A percentile compares a stretch with the other conserved stretches of the same genome.
Conservation (phyloP, 1,140 invertebrate species). For the Bombus balteatus region DNA sequence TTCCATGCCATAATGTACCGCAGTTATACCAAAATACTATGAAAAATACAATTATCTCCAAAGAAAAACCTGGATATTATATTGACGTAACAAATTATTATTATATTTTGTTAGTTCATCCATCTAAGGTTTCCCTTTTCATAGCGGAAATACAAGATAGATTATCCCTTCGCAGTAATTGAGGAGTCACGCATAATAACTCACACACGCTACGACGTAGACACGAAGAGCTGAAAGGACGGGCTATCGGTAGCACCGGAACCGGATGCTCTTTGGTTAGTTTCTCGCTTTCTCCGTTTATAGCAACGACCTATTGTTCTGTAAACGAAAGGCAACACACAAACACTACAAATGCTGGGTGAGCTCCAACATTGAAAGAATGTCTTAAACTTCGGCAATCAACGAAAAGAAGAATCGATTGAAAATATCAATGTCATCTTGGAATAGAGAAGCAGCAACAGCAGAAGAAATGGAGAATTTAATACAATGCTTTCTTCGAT, state of each 20-base stretch:
- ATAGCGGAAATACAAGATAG: conserved; percentile 17
- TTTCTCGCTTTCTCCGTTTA: conserved; percentile 39
- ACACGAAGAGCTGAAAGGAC: conserved; percentile 34
- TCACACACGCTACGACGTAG: conserved; percentile 9
- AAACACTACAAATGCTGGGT: conserved; percentile 48
- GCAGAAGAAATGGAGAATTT: neutral
- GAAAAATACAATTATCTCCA: neutral
- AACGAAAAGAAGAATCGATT: neutral
- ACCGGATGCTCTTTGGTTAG: conserved; percentile 61
- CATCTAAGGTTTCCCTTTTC: neutral
- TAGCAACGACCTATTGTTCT: conserved; percentile 50
- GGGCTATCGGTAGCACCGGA: conserved; percentile 36
- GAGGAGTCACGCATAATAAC: conserved; percentile 41
- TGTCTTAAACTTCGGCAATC: conserved; percentile 45
- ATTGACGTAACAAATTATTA: neutral
- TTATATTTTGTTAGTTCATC: neutral
- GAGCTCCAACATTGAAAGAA: conserved; percentile 15
- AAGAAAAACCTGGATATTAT: neutral
- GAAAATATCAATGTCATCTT: neutral
- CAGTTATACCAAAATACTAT: neutral
- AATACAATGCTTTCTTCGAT: neutral
- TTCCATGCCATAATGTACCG: too few relatives aligned
- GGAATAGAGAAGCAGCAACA: neutral
- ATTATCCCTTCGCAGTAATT: conserved; percentile 29
- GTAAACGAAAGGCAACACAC: conserved; percentile 47